These are phyloP conservation scores for Dendronephthya gigantea DNA, from an alignment of 64 coral and sea anemone genomes.

Conservation along the genomic window DNA sequence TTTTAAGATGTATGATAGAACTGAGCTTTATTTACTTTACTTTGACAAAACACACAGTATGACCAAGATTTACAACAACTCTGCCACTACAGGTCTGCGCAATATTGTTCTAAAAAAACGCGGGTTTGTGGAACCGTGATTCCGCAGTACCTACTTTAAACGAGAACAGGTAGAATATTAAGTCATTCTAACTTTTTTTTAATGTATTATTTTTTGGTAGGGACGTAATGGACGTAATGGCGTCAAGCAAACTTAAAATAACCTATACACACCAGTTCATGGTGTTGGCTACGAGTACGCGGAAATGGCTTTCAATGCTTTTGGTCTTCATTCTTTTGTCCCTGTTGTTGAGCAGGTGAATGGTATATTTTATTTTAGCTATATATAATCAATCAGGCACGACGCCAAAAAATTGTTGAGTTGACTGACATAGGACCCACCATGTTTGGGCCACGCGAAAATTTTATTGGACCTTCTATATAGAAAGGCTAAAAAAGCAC, in stretches of 20 bases:
- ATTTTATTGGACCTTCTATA: background rate
- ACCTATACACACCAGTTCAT: slow-evolving; percentile 92
- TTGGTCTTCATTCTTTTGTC: slow-evolving; percentile 69
- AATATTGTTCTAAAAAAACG: too few species aligned
- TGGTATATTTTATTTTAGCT: too few species aligned
- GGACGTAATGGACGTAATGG: slow-evolving; percentile 55
- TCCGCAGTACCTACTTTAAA: too few species aligned
- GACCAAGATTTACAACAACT: slow-evolving; percentile 75
- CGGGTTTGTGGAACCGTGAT: too few species aligned
- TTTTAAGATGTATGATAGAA: too few species aligned
- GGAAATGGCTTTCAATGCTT: slow-evolving; percentile 68
- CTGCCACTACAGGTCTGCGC: slow-evolving; percentile 59
- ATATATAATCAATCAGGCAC: too few species aligned
- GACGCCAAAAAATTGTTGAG: too few species aligned
- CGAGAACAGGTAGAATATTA: too few species aligned
- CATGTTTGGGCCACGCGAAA: too few species aligned
- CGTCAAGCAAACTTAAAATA: slow-evolving; percentile 57
- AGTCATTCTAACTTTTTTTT: background rate
- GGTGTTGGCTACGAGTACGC: slow-evolving; percentile 93
- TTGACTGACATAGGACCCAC: too few species aligned
- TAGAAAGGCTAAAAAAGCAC: background rate
- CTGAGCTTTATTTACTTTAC: too few species aligned
- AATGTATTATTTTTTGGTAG: slow-evolving; percentile 39
- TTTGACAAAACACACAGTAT: too few species aligned
- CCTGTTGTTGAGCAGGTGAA: slow-evolving; percentile 86